Conservation (phyloP, 30 jellyfish, hydroid and myxozoan genomes). For the Catostylus mosaicus region DNA sequence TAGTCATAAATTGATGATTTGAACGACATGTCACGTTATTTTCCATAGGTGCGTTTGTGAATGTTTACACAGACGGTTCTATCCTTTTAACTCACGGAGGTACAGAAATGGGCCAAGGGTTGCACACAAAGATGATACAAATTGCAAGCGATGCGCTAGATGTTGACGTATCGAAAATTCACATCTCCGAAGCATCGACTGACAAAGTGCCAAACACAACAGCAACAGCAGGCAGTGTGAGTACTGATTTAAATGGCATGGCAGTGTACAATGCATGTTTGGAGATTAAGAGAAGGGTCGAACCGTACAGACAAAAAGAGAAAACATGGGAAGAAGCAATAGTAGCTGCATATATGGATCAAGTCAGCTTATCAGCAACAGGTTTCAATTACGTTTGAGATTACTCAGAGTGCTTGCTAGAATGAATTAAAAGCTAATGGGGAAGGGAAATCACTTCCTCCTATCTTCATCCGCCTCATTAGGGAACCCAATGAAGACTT, state of each 20-base stretch:
- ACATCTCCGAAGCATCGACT: slow-evolving; percentile 30
- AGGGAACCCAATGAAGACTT: too few species aligned
- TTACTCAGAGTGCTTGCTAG: too few species aligned
- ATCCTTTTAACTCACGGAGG: slow-evolving; percentile 53
- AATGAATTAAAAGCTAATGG: too few species aligned
- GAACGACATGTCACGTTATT: not conserved
- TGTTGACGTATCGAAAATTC: slow-evolving; percentile 21
- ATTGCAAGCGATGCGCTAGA: slow-evolving; percentile 35
- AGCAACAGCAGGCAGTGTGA: slow-evolving; percentile 59
- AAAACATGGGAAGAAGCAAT: slow-evolving; percentile 55
- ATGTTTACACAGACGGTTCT: slow-evolving; percentile 36
- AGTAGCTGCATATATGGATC: slow-evolving; percentile 41
- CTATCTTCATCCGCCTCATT: too few species aligned
- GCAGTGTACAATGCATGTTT: slow-evolving; percentile 56
- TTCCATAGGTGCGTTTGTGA: slow-evolving; percentile 27
- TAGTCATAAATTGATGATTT: not conserved
- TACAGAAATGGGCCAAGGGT: slow-evolving; percentile 44
- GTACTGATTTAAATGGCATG: slow-evolving; percentile 58
- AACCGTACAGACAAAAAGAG: slow-evolving; percentile 22
- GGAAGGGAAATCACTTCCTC: too few species aligned
- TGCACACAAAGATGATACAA: slow-evolving; percentile 50
- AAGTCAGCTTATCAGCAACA: slow-evolving; percentile 57
- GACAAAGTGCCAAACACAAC: slow-evolving; percentile 56
- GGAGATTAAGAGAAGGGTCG: slow-evolving; percentile 25
- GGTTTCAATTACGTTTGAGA: too few species aligned